Evolutionary conservation across 2,888 invertebrate genomes (phyloP), one percentile per base, ranked within the genome.

Genomic region (Neria commutata): DNA sequence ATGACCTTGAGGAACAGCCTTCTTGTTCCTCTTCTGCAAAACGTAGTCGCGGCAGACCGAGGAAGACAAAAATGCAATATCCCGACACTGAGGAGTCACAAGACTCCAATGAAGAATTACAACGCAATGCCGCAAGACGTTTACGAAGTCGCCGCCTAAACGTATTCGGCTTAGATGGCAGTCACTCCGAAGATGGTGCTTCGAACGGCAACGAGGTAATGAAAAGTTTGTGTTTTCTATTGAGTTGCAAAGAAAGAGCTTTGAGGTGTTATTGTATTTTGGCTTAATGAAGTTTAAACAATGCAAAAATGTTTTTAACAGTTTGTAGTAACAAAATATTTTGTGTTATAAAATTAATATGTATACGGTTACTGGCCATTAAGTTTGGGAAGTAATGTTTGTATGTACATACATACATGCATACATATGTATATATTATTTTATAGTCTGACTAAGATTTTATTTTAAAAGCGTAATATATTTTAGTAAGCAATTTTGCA

Each of bases 131-230:
- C 6, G 62, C 57, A 11, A 59, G 62, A 1, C 70, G 66, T 56
- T 56, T 56, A 11, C 63, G 67, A 51, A 67, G 63, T 23, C 70
- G 71, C 17, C 64, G 61, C 24, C 51, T 53, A 33, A 67, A 65
- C 56, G 50, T 54, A 45, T 57, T 65, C 47, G 56, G 58, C 17
- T 23, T 57, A 29, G 62, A 50, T 49, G 65, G 61, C 51, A 48
- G 46, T 56, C 56, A 63, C 54, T 60, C 65, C 45, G 69, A 71
- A 33, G 49, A 69, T 49, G 64, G 16, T 53, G 72, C 74, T 49
- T 72, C 75, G 47, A 77, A 76, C 67, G 73, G 74, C 54, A 78
- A 75, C 67, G 80, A 81, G 79, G 81, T 81, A 80, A 74, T 71
- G 63, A 54, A 47, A 23, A 10, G 53, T 58, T 57, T 25, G 29